A percentile compares a stretch with the other conserved stretches of the same genome.
These are phyloP conservation scores for Tretioscincus oriximinensis DNA, from an alignment of 2,113 vertebrate genomes.

Conservation along the genomic window DNA sequence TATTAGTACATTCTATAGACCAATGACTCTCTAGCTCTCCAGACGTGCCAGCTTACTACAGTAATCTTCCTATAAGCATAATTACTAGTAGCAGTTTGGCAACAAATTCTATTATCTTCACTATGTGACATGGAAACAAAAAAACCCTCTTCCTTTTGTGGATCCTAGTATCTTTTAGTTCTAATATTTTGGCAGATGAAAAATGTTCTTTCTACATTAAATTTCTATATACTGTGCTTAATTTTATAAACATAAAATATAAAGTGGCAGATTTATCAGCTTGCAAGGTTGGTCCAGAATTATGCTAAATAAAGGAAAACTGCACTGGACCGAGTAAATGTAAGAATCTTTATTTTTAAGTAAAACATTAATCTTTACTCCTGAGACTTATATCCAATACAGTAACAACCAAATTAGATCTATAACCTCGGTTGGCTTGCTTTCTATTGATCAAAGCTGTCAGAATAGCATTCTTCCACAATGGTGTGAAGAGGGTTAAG, in stretches of 20 bases:
- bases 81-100: not conserved
- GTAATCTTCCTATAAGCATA: too few species aligned
- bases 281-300: not conserved
- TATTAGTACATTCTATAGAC: too few species aligned
- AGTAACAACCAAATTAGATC: conserved; percentile 19
- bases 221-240: not conserved
- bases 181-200: not conserved
- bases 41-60: too few species aligned
- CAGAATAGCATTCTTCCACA: not conserved
- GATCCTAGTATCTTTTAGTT: not conserved
- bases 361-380: not conserved
- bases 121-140: not conserved
- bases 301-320: not conserved
- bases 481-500: conserved; percentile 30
- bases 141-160: not conserved
- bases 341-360: not conserved
- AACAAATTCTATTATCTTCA: not conserved
- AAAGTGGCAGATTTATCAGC: not conserved
- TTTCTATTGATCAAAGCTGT: not conserved
- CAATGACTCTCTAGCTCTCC: too few species aligned
- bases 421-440: conserved; percentile 4
- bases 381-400: not conserved
- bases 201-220: not conserved
- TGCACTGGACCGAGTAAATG: not conserved
- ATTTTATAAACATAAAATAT: not conserved